These are phyloP conservation scores for Cynocephalus volans DNA, from an alignment of 2,113 vertebrate species.

Conservation along the genomic window DNA sequence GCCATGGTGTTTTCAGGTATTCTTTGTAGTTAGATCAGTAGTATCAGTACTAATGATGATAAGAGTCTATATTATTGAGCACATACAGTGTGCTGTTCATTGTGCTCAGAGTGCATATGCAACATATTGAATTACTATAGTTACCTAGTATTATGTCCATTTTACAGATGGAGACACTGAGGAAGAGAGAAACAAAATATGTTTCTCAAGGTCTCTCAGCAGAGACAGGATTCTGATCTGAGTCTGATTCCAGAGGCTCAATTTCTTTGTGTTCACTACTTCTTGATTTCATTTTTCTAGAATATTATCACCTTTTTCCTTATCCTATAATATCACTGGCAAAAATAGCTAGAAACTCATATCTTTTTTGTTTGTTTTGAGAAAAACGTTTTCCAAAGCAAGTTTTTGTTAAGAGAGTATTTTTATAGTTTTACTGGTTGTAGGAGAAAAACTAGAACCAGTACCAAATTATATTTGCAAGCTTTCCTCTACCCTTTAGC, in stretches of 20 bases:
- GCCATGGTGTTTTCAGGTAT: neutral
- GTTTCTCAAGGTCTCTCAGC: neutral
- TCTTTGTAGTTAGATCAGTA: neutral
- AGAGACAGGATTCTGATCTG: neutral
- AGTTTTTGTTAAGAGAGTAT: neutral
- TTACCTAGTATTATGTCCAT: neutral
- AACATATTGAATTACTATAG: neutral
- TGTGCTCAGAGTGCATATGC: neutral
- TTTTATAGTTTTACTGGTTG: neutral
- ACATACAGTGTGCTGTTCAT: accelerated
- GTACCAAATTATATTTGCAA: neutral
- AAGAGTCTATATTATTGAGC: accelerated
- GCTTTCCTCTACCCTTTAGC: neutral
- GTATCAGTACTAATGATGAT: neutral
- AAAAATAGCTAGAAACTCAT: neutral
- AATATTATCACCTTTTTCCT: neutral
- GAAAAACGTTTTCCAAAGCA: neutral
- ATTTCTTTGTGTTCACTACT: neutral
- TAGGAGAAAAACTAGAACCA: neutral
- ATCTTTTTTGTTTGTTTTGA: neutral
- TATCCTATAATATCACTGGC: neutral
- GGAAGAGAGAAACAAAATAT: neutral
- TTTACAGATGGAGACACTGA: neutral
- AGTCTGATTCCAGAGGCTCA: neutral
- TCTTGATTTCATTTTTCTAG: conserved; percentile 7